Evolutionary conservation across 2,797 vertebrate genomes (phyloP), one percentile per base, ranked within the genome.

Genomic region (Triplophysa bombifrons): DNA sequence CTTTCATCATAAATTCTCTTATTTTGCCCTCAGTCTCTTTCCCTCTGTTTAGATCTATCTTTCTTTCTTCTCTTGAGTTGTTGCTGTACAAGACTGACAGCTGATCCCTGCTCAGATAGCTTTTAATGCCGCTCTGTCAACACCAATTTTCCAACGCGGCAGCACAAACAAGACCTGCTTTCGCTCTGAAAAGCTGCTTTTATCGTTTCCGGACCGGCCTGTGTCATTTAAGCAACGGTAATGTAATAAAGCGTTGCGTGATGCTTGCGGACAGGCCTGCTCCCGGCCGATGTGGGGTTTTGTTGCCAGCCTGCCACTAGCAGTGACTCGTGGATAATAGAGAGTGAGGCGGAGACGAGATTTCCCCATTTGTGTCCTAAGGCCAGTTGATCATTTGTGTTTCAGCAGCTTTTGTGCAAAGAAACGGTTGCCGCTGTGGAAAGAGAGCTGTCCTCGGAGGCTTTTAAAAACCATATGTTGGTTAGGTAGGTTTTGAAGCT

Each of bases 51-150:
- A 73, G 79, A 16, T 20, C 44, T 25, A 38, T 30, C 67, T 80
- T 22, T 66, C 73, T 70, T 80, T 75, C 79, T 79, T 75, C 34
- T 66, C 41, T 67, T 75, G 68, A 87, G 80, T 89, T 79, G 87
- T 86, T 83, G 83, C 88, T 74, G 80, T 78, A 79, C 84, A 82
- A 86, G 87, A 84, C 79, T 89, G 89, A 90, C 87, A 87, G 78
- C 85, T 87, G 88, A 92, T 58, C 76, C 41, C 86, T 64, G 77
- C 79, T 58, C 83, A 50, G 76, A 86, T 70, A 73, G 84, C 81
- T 86, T 76, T 87, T 92, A 92, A 93, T 92, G 90, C 86, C 85
- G 76, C 82, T 87, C 88, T 91, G 91, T 92, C 91, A 90, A 84
- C 88, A 85, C 74, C 88, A 90, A 90, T 92, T 92, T 89, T 84